These are phyloP conservation scores for Anhinga anhinga DNA, from an alignment of 2,113 vertebrate genomes.

Conservation along the genomic window DNA sequence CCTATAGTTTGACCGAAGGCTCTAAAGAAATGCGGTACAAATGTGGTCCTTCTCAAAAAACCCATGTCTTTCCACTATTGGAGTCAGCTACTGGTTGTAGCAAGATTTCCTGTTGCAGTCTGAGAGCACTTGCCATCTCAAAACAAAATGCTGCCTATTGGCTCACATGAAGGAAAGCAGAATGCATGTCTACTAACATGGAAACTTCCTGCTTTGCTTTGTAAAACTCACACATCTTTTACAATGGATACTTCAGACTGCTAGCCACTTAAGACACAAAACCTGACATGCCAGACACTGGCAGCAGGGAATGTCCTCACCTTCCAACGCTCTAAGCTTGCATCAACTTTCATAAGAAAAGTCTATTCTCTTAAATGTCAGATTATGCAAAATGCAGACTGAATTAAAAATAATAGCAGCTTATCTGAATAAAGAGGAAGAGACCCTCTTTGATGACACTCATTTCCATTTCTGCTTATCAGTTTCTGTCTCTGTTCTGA, in stretches of 20 bases:
- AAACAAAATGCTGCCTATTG: neutral
- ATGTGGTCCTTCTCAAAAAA: neutral
- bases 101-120: neutral
- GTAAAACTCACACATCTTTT: neutral
- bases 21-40: neutral
- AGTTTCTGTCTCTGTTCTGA: neutral
- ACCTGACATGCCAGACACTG: neutral
- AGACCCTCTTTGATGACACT: neutral
- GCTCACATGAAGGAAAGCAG: neutral
- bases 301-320: neutral
- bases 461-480: neutral
- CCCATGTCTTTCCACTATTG: neutral
- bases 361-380: neutral
- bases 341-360: neutral
- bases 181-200: fast-evolving
- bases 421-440: neutral
- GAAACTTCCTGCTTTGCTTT: neutral
- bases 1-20: neutral
- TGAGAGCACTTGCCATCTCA: neutral
- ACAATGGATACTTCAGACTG: neutral
- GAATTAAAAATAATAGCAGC: neutral
- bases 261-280: neutral
- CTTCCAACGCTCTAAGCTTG: neutral
- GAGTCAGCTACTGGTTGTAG: neutral
- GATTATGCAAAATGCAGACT: neutral